Percentiles rank a stretch among this genome's conserved stretches.
phyloP scores from a whole-genome alignment of 2,888 invertebrate species.

The Leptodirus hochenwartii region DNA sequence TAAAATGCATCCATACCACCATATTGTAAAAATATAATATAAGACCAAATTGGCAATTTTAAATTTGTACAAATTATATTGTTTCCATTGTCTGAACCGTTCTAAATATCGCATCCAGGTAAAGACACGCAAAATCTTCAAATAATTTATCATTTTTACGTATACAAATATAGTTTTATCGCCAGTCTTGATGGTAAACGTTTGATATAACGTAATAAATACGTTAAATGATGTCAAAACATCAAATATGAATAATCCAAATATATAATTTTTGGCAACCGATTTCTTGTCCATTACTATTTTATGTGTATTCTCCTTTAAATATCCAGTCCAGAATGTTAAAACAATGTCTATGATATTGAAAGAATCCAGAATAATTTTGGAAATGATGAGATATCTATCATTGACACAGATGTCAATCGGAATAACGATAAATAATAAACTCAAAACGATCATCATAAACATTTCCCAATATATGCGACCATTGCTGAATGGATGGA shows the following conservation, averaged over 20 bases:
- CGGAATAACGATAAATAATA: not conserved
- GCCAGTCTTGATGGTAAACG: conserved; percentile 11
- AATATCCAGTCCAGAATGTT: conserved; percentile 24
- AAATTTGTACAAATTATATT: not conserved
- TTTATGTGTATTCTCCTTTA: conserved; percentile 19
- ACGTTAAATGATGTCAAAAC: conserved; percentile 19
- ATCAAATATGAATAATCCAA: conserved; percentile 18
- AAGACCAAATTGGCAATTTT: conserved; percentile 7
- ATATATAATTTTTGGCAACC: conserved; percentile 17
- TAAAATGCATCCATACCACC: too few species aligned
- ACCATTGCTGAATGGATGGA: too few species aligned
- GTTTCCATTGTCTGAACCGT: conserved; percentile 18
- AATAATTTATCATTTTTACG: conserved; percentile 16
- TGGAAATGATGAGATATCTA: not conserved
- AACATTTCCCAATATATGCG: conserved; percentile 4
- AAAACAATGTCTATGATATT: conserved; percentile 20
- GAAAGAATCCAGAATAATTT: conserved; percentile 11
- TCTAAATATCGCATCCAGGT: conserved; percentile 19
- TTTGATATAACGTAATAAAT: conserved; percentile 5
- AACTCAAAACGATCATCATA: conserved; percentile 3
- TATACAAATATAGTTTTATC: too few species aligned
- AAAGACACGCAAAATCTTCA: conserved; percentile 21
- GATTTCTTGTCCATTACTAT: conserved; percentile 19
- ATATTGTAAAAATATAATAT: too few species aligned
- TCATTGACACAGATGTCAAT: not conserved